Evolutionary conservation across 2,797 vertebrate species (phyloP).

Genomic region (Tapirus indicus): DNA sequence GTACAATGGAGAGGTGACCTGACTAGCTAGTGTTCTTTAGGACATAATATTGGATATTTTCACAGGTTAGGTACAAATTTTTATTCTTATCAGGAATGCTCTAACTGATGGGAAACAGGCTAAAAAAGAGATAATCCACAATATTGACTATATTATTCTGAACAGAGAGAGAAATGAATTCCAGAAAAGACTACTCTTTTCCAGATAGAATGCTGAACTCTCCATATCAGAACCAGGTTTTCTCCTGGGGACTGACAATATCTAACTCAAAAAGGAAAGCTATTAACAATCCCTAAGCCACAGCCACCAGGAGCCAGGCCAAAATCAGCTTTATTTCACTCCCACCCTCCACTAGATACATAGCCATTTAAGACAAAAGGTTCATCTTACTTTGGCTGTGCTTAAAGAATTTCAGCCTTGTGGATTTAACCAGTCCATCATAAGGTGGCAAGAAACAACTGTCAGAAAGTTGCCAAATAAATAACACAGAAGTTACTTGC

Average conservation of each 20-base stretch:
- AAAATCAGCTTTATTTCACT: conserved; percentile 16
- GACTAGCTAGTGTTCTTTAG: not conserved
- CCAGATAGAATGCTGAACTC: not conserved
- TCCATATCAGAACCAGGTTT: not conserved
- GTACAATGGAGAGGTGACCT: not conserved
- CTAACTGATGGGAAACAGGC: not conserved
- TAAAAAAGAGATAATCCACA: not conserved
- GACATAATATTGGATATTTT: not conserved
- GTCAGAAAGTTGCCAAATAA: not conserved
- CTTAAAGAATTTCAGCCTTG: not conserved
- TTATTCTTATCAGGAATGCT: conserved; percentile 4
- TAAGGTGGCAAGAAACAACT: conserved; percentile 3
- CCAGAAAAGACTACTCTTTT: not conserved
- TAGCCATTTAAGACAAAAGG: not conserved
- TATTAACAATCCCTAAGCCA: not conserved
- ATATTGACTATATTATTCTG: not conserved
- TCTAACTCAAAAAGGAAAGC: not conserved
- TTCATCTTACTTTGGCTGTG: conserved; percentile 35
- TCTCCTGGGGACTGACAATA: not conserved
- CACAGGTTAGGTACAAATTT: not conserved
- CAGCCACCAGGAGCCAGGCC: not conserved
- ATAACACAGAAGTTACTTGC: not conserved
- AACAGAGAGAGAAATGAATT: conserved; percentile 8
- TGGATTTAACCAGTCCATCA: conserved; percentile 2
- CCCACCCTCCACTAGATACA: not conserved